phyloP scores from a whole-genome alignment of 2,113 vertebrate species.

The Pterophyllum scalare region DNA sequence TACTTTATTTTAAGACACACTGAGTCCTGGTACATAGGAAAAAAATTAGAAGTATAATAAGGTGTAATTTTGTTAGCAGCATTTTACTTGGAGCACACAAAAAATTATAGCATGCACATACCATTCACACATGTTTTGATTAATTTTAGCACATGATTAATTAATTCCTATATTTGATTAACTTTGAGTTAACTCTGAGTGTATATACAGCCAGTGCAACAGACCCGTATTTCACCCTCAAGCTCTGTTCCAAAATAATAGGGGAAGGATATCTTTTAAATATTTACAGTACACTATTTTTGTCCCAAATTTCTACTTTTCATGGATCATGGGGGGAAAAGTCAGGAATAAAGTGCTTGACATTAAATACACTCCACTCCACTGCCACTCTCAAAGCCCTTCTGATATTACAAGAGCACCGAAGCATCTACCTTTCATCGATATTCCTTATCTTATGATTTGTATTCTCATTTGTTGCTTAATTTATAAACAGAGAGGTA shows the following conservation, averaged over 20 bases:
- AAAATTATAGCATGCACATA: neutral
- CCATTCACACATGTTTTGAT: neutral
- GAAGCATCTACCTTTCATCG: neutral
- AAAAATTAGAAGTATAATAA: neutral
- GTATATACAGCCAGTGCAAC: neutral
- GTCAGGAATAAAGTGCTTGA: neutral
- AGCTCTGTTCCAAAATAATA: neutral
- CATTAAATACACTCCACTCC: neutral
- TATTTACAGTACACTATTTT: neutral
- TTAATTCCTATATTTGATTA: neutral
- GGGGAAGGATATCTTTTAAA: neutral
- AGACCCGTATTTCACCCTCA: neutral
- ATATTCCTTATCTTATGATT: neutral
- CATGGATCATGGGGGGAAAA: fast-evolving
- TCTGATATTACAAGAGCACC: neutral
- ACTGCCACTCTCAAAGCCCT: neutral
- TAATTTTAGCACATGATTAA: neutral
- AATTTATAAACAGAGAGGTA: neutral
- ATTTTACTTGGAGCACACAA: neutral
- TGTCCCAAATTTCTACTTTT: neutral
- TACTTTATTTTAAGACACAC: neutral
- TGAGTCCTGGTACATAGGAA: neutral
- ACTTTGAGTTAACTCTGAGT: neutral
- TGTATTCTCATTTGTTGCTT: neutral
- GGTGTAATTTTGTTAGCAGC: neutral